Evolutionary conservation across 2,888 invertebrate species (phyloP), one percentile per base, ranked within the genome.

Genomic region (Cantharis flavilabris): DNA sequence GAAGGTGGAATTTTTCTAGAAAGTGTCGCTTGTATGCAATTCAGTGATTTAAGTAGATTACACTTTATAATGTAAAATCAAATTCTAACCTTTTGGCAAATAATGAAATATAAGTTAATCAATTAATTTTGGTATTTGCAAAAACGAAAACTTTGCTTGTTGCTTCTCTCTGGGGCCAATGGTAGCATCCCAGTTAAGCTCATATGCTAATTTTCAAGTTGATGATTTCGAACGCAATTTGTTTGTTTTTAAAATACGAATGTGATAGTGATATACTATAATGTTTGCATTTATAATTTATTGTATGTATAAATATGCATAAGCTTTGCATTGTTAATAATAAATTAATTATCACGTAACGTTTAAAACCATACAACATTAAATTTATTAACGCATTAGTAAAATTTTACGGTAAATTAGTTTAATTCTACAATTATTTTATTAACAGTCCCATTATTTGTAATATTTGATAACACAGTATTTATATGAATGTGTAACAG

Each of bases 1-100:
- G 75, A 73, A 80, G 83, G 83, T 76, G 83, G 83, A 82, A 84
- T 84, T 84, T 84, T 82, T 80, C 82, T 81, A 33, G 79, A 79
- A 76, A 80, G 76, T 79, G 76, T 76, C 79, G 76, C 76, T 76
- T 81, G 78, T 81, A 81, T 79, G 49, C 49, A 49, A 49, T 49
- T 49, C 49, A n/a, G 49, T 49, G 49, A 49, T 49, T 49, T n/a
- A 49, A 49, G n/a, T 49, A n/a, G n/a, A 49, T 49, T n/a, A 49
- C 7, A 7, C n/a, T n/a, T n/a, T 49, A n/a, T n/a, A n/a, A 7
- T 7, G n/a, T 49, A 49, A 49, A 49, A 49, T n/a, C 7, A n/a
- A 49, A 7, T n/a, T 49, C n/a, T 49, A 7, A n/a, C n/a, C 49
- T 49, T 49, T 49, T 7, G 0, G 3, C 2, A n/a, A 49, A 49